Base-by-base conservation (phyloP, 2,113 vertebrate genomes). In the Hucho hucho region DNA sequence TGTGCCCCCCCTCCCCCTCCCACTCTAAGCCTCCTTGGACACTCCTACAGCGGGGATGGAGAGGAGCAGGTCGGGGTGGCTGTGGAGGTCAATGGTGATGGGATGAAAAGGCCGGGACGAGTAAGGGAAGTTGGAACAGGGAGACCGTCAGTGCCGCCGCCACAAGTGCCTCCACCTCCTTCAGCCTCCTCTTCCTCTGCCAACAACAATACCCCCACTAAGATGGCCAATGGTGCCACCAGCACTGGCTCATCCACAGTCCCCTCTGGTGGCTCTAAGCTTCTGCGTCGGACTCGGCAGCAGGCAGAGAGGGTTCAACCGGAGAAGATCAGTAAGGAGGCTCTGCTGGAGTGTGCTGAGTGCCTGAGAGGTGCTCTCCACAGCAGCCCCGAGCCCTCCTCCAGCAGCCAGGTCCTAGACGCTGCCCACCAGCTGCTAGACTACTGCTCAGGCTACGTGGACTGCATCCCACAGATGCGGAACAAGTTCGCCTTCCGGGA, bases 401-500 rank as follows among this genome's bases (percentile, higher is more conserved):
- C 96, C 74, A 96, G 95, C 86, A 97, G 95, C 92, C 96, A 96
- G 85, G 94, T 99, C 77, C 93, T 99, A 81, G 98, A 99, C 79
- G 95, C 97, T 0, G 98, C 97, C 18, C 97, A 97, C 91, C 96
- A 98, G 94, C 94, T 99, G 89, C 91, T 99, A 56, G 96, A 97
- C 93, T 96, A 95, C 91, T 99, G 97, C 94, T 97, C 97, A 88
- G 96, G 96, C 92, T 99, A 99, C 0, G 97, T 99, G 91, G 96
- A 99, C 93, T 96, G 96, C 92, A 99, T 99, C 92, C 95, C 95
- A 1, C 98, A 99, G 66, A 99, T 92, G 14, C 96, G 98, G 87
- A 98, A 98, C 95, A 99, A 99, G 66, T 99, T 99, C 73, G 97
- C 97, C 89, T 99, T 99, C 87, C 95, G 97, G 46, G 97, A 98